These are phyloP conservation scores for Octodon degus DNA, from an alignment of 2,113 vertebrate species.

Conservation along the genomic window DNA sequence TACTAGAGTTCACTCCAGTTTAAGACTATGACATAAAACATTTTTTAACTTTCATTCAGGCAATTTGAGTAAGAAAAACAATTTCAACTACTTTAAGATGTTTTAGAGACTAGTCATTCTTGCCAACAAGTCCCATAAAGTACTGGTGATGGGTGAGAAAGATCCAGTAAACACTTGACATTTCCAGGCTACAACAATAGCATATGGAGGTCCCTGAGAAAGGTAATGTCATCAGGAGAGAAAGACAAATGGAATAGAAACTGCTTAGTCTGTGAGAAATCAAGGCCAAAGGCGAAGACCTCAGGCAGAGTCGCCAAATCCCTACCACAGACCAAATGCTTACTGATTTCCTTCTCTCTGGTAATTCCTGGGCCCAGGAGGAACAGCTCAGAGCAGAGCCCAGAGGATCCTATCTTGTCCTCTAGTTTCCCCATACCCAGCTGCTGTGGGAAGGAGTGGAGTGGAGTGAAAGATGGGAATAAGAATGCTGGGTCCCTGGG, in stretches of 20 bases:
- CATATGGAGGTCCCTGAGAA: background rate
- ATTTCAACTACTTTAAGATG: background rate
- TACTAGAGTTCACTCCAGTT: background rate
- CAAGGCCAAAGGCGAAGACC: background rate
- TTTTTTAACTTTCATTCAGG: background rate
- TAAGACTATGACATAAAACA: background rate
- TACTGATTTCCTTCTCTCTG: background rate
- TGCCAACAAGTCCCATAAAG: background rate
- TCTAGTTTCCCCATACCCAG: background rate
- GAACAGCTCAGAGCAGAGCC: background rate
- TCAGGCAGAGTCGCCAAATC: background rate
- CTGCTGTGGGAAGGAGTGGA: background rate
- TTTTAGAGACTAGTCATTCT: background rate
- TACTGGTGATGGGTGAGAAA: background rate
- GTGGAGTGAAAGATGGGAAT: accelerated
- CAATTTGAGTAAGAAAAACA: background rate
- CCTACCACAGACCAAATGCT: background rate
- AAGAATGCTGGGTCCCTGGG: background rate
- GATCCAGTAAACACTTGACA: background rate
- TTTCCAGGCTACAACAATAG: background rate
- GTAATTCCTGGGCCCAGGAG: background rate
- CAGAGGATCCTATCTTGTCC: background rate
- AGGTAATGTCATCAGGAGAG: background rate
- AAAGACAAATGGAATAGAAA: background rate
- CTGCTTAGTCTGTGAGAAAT: background rate